Percentiles rank a stretch among this genome's conserved stretches.
phyloP scores from a whole-genome alignment of 35 echinoderm and acorn worm genomes.

The Hemicentrotus pulcherrimus region DNA sequence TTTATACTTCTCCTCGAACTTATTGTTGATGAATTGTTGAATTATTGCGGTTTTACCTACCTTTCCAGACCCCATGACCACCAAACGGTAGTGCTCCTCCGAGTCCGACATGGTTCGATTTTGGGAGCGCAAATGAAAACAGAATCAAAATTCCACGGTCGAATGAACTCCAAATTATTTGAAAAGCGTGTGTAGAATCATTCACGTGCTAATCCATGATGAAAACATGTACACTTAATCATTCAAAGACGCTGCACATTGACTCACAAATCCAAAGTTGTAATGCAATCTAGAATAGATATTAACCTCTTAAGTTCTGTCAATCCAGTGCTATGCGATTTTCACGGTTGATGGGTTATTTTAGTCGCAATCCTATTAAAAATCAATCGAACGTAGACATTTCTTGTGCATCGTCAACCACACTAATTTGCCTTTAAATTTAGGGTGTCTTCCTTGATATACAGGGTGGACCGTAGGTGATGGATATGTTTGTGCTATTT shows the following conservation, averaged over 20 bases:
- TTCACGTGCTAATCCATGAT: not conserved
- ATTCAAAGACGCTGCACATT: not conserved
- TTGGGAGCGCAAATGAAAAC: not conserved
- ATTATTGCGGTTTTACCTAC: slow-evolving; percentile 98
- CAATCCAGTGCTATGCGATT: not conserved
- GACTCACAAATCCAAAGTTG: not conserved
- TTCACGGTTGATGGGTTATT: not conserved
- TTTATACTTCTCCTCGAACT: slow-evolving; percentile 90
- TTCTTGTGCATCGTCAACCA: not conserved
- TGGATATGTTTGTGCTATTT: not conserved
- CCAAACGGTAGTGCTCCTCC: slow-evolving; percentile 84
- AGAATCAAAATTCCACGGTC: not conserved
- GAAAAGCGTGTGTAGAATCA: not conserved
- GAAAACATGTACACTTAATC: not conserved
- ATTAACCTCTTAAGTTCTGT: not conserved
- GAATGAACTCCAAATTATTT: not conserved
- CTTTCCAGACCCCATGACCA: slow-evolving; percentile 85
- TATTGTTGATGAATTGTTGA: slow-evolving; percentile 79
- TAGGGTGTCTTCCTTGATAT: not conserved
- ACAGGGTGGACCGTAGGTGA: not conserved
- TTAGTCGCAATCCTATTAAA: not conserved
- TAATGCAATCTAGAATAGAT: not conserved
- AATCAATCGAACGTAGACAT: not conserved
- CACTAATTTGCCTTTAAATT: not conserved
- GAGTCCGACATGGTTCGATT: slow-evolving; percentile 47